A percentile compares a stretch with the other conserved stretches of the same genome.
phyloP scores from a whole-genome alignment of 2,888 invertebrate species.

The Caenorhabditis parvicauda region DNA sequence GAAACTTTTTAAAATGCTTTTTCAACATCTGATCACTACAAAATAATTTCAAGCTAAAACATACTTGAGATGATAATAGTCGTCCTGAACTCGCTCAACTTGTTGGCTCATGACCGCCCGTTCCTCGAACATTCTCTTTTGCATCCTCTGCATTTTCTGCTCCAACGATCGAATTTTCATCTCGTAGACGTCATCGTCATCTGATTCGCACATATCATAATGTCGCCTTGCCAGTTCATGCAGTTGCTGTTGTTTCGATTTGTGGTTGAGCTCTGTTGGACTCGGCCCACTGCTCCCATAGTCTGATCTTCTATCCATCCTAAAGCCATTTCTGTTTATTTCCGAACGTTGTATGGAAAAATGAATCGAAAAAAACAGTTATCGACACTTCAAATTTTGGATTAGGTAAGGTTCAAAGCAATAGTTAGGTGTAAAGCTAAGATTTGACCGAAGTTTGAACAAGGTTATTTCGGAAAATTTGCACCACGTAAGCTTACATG shows the following conservation, averaged over 20 bases:
- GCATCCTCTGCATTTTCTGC: slow-evolving; percentile 16
- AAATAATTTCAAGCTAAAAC: background rate
- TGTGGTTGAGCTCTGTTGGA: no score
- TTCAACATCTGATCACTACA: background rate
- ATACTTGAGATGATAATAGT: slow-evolving; percentile 17
- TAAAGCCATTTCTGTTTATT: no score
- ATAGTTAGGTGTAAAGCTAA: no score
- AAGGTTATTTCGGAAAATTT: no score
- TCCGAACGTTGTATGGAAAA: no score
- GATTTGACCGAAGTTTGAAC: no score
- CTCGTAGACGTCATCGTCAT: slow-evolving; percentile 20
- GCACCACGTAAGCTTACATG: no score
- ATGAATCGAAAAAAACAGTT: background rate
- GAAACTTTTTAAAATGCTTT: no score
- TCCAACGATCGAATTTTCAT: slow-evolving; percentile 11
- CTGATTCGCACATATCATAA: slow-evolving; percentile 27
- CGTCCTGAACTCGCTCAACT: slow-evolving; percentile 17
- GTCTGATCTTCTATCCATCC: no score
- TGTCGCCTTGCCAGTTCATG: slow-evolving; percentile 19
- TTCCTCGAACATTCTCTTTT: slow-evolving; percentile 15
- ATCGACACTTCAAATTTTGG: background rate
- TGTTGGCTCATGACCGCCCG: slow-evolving; percentile 11
- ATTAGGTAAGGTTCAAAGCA: no score
- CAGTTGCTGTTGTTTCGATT: slow-evolving; percentile 13
- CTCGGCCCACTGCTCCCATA: no score